These are phyloP conservation scores for Polydrusus tereticollis DNA, from an alignment of 2,888 invertebrate species.

Conservation along the genomic window DNA sequence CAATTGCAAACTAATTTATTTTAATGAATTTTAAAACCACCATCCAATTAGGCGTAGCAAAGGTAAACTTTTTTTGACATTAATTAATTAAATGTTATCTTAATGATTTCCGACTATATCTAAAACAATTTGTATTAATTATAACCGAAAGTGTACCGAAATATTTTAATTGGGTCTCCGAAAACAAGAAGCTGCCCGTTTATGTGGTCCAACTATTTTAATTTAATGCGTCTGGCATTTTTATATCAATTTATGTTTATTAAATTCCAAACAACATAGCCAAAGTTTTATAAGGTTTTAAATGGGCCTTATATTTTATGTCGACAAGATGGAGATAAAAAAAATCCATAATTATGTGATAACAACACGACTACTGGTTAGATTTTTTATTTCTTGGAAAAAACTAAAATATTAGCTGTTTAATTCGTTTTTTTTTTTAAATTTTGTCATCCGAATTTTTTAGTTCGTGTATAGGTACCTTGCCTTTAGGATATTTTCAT, in stretches of 20 bases:
- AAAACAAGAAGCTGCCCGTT: conserved; percentile 52
- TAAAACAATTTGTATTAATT: conserved; percentile 63
- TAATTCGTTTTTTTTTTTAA: conserved; percentile 9
- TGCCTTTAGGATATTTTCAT: too few species aligned
- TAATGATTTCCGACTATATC: conserved; percentile 56
- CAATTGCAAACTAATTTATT: too few species aligned
- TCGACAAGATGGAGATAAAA: conserved; percentile 30
- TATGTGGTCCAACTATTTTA: conserved; percentile 56
- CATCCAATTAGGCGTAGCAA: conserved; percentile 37
- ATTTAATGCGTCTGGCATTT: conserved; percentile 52
- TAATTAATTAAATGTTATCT: conserved; percentile 51
- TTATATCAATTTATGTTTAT: conserved; percentile 51
- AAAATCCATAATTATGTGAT: conserved; percentile 21
- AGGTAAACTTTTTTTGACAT: conserved; percentile 31
- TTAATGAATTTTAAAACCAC: background rate
- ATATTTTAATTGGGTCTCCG: conserved; percentile 61
- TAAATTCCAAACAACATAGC: conserved; percentile 51
- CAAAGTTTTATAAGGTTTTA: conserved; percentile 45
- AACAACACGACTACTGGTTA: conserved; percentile 23
- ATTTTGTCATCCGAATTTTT: background rate
- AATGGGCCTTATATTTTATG: conserved; percentile 45
- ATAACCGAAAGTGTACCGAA: conserved; percentile 58
- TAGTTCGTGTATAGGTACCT: too few species aligned
- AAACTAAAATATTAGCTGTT: conserved; percentile 1
- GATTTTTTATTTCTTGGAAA: background rate